A percentile compares a stretch with the other conserved stretches of the same genome.
Conservation (phyloP, 2,797 vertebrate genomes). For the Paedocypris micromegethes region DNA sequence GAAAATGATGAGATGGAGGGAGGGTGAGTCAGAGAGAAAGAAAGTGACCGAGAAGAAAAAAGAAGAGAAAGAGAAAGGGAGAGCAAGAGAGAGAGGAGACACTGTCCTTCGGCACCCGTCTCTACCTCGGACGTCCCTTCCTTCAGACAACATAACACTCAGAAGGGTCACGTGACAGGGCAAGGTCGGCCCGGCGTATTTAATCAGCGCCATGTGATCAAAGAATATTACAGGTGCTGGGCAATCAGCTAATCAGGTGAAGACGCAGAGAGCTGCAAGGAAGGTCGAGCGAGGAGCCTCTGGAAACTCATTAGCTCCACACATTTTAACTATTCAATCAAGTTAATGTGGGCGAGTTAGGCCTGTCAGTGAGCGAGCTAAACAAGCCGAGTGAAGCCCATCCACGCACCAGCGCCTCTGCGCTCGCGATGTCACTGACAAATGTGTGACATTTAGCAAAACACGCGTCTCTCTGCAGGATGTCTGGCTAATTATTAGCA, state of each 20-base stretch:
- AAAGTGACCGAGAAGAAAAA: no score
- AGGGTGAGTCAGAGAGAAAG: no score
- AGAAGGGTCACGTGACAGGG: conserved; percentile 13
- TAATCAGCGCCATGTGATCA: conserved; percentile 44
- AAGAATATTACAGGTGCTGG: conserved; percentile 42
- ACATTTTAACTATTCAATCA: conserved; percentile 42
- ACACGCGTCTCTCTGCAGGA: background rate
- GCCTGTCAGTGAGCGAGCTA: no score
- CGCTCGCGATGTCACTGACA: background rate
- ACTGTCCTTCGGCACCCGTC: background rate
- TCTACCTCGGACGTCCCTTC: conserved; percentile 10
- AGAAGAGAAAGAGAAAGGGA: no score
- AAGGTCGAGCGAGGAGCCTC: conserved; percentile 37
- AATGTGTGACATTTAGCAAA: conserved; percentile 14
- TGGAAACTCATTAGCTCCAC: conserved; percentile 43
- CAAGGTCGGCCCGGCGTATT: conserved; percentile 42
- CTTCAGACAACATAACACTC: conserved; percentile 18
- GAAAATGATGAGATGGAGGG: no score
- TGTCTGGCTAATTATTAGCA: conserved; percentile 6
- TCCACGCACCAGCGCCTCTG: background rate
- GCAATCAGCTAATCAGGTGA: conserved; percentile 52
- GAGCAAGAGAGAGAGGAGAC: no score
- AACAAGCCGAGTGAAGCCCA: no score
- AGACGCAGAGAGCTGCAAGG: conserved; percentile 40
- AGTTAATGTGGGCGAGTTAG: conserved; percentile 32